Conservation (phyloP, 2,113 vertebrate genomes). For the Thunnus maccoyii region DNA sequence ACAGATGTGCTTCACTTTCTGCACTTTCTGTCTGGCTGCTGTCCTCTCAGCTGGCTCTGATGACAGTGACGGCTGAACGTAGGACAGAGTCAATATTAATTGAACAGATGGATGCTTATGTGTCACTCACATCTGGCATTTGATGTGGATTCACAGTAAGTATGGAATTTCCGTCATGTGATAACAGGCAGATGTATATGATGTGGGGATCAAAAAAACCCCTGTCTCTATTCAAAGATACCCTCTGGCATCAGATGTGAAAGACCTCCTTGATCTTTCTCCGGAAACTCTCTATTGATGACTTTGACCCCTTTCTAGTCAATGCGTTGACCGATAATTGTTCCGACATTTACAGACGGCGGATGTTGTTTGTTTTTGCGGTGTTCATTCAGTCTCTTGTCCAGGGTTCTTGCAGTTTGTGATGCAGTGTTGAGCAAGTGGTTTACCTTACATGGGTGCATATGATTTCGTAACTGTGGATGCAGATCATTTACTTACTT, state of each 20-base stretch:
- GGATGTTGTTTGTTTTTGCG: background rate
- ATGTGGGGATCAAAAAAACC: background rate
- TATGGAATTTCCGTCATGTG: conserved; percentile 17
- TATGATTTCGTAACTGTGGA: background rate
- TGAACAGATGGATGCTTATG: background rate
- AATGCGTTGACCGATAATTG: background rate
- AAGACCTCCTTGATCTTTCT: too few species aligned
- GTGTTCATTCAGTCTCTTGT: background rate
- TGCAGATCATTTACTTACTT: background rate
- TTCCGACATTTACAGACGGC: too few species aligned
- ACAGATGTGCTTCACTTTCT: background rate
- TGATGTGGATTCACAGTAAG: background rate
- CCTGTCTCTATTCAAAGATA: background rate
- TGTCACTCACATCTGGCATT: background rate
- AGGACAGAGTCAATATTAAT: too few species aligned
- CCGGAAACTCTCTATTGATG: background rate
- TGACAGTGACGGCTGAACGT: too few species aligned
- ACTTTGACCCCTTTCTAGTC: background rate
- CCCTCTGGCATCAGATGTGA: background rate
- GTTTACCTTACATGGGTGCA: background rate
- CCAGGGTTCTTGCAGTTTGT: too few species aligned
- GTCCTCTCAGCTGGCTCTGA: too few species aligned
- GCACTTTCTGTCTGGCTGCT: too few species aligned
- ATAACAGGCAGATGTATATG: background rate
- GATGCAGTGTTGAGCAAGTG: background rate